Evolutionary conservation across 1,140 invertebrate genomes (phyloP).

Genomic region (Pantala flavescens): DNA sequence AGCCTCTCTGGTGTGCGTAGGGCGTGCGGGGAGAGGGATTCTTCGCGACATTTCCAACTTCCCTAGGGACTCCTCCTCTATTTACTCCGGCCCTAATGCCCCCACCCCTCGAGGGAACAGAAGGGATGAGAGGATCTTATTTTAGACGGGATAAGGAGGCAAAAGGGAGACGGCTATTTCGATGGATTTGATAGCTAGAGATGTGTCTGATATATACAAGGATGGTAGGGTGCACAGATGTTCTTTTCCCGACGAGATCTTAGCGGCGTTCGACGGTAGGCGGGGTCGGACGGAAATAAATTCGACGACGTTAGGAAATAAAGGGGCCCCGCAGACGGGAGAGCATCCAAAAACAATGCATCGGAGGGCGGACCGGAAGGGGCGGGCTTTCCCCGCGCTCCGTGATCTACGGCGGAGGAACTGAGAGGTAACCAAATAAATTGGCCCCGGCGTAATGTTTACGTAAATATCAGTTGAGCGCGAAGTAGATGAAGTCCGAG

Average conservation of each 20-base stretch:
- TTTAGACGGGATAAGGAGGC: background rate
- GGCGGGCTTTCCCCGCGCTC: too few species aligned
- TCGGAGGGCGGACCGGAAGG: background rate
- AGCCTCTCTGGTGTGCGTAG: background rate
- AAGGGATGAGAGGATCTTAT: background rate
- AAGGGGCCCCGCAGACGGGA: background rate
- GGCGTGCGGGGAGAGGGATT: background rate
- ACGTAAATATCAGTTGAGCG: constrained; percentile 4
- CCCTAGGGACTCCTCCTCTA: background rate
- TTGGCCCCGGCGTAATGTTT: background rate
- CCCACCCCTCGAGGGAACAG: background rate
- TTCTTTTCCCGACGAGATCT: background rate
- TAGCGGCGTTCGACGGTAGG: background rate
- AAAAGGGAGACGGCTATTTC: background rate
- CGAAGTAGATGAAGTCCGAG: background rate
- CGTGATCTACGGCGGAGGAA: too few species aligned
- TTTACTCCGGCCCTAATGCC: too few species aligned
- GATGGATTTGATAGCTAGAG: constrained; percentile 1
- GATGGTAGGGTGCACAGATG: background rate
- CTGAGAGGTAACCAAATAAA: background rate
- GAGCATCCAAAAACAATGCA: background rate
- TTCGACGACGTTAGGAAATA: background rate
- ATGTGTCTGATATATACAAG: constrained; percentile 10
- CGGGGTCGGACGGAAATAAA: background rate
- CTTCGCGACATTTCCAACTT: background rate